Evolutionary conservation across 2,113 vertebrate species (phyloP).

Genomic region (Leucopternis melanops): DNA sequence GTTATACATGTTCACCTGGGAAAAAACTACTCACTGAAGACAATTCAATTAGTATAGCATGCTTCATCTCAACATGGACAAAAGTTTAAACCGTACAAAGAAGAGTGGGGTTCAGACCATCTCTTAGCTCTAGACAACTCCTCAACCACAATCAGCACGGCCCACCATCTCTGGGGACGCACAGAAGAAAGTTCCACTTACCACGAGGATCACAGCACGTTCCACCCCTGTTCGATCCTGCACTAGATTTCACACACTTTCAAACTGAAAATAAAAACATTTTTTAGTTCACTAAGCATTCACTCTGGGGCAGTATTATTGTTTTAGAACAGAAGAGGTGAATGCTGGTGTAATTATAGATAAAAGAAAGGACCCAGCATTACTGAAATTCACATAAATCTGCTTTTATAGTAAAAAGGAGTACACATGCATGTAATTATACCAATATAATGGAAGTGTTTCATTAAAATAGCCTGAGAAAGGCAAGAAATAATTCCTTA

Average conservation of each 20-base stretch:
- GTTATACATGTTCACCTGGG: rapidly evolving
- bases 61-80: neutral
- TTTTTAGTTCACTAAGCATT: neutral
- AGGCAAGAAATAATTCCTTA: neutral
- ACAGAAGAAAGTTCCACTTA: neutral
- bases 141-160: neutral
- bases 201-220: neutral
- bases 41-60: neutral
- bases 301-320: neutral
- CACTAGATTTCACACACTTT: neutral
- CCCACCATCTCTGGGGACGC: rapidly evolving
- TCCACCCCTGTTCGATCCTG: neutral
- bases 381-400: neutral
- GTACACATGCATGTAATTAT: neutral
- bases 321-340: neutral
- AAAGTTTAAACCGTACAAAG: rapidly evolving
- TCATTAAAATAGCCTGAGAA: neutral
- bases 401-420: neutral
- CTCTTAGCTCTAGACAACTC: neutral
- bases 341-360: neutral
- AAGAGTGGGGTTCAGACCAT: neutral
- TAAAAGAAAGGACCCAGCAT: neutral
- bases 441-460: neutral
- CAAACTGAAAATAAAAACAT: neutral
- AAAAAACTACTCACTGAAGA: neutral